Evolutionary conservation across 2,888 invertebrate species (phyloP), one percentile per base, ranked within the genome.

Genomic region (Spisula solida): DNA sequence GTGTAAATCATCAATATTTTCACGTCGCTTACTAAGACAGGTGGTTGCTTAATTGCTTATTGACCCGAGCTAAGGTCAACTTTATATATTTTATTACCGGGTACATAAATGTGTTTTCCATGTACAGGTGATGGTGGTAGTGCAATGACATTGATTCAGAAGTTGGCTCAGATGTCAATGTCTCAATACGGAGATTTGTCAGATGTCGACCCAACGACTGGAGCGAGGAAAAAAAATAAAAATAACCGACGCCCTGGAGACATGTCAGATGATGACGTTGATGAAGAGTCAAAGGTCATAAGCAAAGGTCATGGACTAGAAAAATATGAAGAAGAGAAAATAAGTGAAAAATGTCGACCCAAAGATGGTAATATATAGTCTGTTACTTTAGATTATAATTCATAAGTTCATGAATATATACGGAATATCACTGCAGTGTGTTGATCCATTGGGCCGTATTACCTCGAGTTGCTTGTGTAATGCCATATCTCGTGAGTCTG

Each of bases 201-300:
- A 6, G 93, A 93, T 48, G 91, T 96, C 34, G 95, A 96, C 87
- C 95, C 96, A 0, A 90, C 92, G 29, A 96, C 96, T 8, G 96
- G 96, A 0, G 96, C 95, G 18, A 87, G 79, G 75, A 85, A 87
- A 55, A 82, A 78, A 14, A 51, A 85, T 16, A n/a, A 12, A 4
- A 47, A 51, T 29, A 84, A 84, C 29, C 16, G 47, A n/a, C 78
- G 16, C 12, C 34, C 12, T 5, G 34, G 29, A 41, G 78, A 78
- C 16, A 12, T 75, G 51, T 34, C 47, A 31, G 75, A 83, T n/a
- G 83, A 83, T 31, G 91, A 87, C 14, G 85, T 87, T 10, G 91
- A 91, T 85, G 81, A 83, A 20, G 82, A 89, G 60, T 91, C 91
- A 16, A 82, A 85, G 51, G 75, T 85, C 41, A 82, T 91, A 55